Conservation (phyloP, 53 echinoderm and acorn worm species). For the Astropecten irregularis region DNA sequence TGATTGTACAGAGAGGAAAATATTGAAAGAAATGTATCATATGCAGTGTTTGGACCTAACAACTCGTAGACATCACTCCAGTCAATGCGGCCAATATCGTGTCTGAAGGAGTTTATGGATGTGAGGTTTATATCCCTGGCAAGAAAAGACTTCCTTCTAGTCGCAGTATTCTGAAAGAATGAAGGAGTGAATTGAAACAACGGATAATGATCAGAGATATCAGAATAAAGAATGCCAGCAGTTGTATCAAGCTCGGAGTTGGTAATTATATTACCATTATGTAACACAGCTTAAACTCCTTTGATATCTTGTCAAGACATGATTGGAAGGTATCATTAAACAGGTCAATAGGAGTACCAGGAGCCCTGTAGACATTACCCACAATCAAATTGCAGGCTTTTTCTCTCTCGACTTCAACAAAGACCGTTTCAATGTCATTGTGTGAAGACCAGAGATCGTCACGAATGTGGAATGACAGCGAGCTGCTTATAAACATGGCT, state of each 20-base stretch:
- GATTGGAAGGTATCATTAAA: too few relatives aligned
- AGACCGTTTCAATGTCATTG: not conserved
- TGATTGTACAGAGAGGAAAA: not conserved
- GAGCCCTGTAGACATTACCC: constrained; percentile 2
- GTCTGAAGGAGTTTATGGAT: not conserved
- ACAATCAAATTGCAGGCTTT: not conserved
- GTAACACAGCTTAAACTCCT: too few relatives aligned
- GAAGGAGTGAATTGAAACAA: not conserved
- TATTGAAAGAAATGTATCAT: too few relatives aligned
- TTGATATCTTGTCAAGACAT: not conserved
- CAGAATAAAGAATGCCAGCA: not conserved
- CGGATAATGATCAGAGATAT: not conserved
- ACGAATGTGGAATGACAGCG: not conserved
- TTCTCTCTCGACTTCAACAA: not conserved
- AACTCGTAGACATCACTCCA: too few relatives aligned
- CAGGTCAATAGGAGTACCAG: too few relatives aligned
- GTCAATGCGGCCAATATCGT: too few relatives aligned
- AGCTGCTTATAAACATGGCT: not conserved
- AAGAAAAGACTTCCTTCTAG: too few relatives aligned
- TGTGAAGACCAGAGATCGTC: not conserved
- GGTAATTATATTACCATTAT: too few relatives aligned
- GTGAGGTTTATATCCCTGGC: not conserved
- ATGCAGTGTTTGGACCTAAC: too few relatives aligned
- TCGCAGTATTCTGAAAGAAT: not conserved
- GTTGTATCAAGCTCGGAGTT: too few relatives aligned